A percentile compares a stretch with the other conserved stretches of the same genome.
These are phyloP conservation scores for Drepana arcuata DNA, from an alignment of 1,140 invertebrate genomes.

Conservation along the genomic window DNA sequence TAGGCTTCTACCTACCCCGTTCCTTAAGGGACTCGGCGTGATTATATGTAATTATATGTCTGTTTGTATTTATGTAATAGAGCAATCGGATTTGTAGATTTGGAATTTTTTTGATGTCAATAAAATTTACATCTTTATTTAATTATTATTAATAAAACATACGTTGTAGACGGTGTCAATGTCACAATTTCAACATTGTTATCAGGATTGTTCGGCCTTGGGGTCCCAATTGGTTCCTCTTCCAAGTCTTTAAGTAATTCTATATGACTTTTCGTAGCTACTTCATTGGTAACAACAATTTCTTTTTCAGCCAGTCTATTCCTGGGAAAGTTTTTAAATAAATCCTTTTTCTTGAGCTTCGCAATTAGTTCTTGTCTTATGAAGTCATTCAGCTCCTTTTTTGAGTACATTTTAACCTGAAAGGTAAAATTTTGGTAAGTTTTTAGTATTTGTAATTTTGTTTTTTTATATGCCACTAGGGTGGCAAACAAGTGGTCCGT, in stretches of 20 bases:
- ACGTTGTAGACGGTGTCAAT: conserved; percentile 27
- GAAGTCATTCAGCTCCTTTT: conserved; percentile 50
- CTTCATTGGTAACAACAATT: conserved; percentile 16
- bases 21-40: too few relatives aligned
- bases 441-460: too few relatives aligned
- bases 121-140: too few relatives aligned
- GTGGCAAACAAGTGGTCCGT: too few relatives aligned
- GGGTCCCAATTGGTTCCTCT: conserved; percentile 47
- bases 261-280: conserved; percentile 32
- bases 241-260: conserved; percentile 46
- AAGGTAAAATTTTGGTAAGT: conserved; percentile 5
- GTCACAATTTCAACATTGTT: conserved; percentile 52
- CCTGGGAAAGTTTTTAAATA: conserved; percentile 30
- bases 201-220: conserved; percentile 32
- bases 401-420: conserved; percentile 53
- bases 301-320: conserved; percentile 20
- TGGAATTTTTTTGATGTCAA: too few relatives aligned
- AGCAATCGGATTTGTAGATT: too few relatives aligned
- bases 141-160: too few relatives aligned
- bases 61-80: too few relatives aligned
- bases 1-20: too few relatives aligned
- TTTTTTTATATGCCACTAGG: too few relatives aligned
- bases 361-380: conserved; percentile 37
- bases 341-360: conserved; percentile 34
- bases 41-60: too few relatives aligned